phyloP scores from a whole-genome alignment of 2,797 vertebrate genomes.

The Sardinella longiceps region DNA sequence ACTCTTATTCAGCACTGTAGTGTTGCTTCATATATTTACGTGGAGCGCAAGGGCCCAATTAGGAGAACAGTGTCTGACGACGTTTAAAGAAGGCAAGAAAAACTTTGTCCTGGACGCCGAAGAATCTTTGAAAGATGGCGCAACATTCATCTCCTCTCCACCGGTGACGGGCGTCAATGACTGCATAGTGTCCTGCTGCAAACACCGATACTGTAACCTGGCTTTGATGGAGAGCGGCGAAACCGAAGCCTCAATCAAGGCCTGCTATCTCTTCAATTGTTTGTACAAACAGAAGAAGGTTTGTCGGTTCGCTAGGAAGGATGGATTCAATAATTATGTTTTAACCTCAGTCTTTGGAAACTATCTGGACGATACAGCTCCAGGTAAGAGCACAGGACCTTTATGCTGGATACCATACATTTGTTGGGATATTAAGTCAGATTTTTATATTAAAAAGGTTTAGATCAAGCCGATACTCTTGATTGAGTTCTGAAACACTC shows the following conservation, averaged over 20 bases:
- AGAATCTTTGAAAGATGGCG: slow-evolving; percentile 86
- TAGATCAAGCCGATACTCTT: too few relatives aligned
- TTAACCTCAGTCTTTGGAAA: slow-evolving; percentile 73
- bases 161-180: slow-evolving; percentile 65
- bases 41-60: slow-evolving; percentile 43
- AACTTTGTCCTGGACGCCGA: slow-evolving; percentile 86
- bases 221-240: slow-evolving; percentile 80
- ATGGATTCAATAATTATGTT: slow-evolving; percentile 83
- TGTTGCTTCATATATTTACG: slow-evolving; percentile 45
- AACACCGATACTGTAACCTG: slow-evolving; percentile 80
- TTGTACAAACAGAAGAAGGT: slow-evolving; percentile 87
- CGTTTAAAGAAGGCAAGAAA: slow-evolving; percentile 74
- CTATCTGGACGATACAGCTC: slow-evolving; percentile 53
- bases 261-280: slow-evolving; percentile 90
- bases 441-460: background rate
- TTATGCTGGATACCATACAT: too few relatives aligned
- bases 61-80: slow-evolving; percentile 69
- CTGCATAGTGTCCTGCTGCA: slow-evolving; percentile 87
- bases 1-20: slow-evolving; percentile 46
- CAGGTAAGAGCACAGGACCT: slow-evolving; percentile 56
- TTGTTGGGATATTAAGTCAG: background rate
- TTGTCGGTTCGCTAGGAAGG: slow-evolving; percentile 84
- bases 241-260: slow-evolving; percentile 56
- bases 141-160: slow-evolving; percentile 82
- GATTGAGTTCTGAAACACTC: background rate